A percentile compares a stretch with the other conserved stretches of the same genome.
phyloP scores from a whole-genome alignment of 2,113 vertebrate species.

The pig (Sus scrofa) region DNA sequence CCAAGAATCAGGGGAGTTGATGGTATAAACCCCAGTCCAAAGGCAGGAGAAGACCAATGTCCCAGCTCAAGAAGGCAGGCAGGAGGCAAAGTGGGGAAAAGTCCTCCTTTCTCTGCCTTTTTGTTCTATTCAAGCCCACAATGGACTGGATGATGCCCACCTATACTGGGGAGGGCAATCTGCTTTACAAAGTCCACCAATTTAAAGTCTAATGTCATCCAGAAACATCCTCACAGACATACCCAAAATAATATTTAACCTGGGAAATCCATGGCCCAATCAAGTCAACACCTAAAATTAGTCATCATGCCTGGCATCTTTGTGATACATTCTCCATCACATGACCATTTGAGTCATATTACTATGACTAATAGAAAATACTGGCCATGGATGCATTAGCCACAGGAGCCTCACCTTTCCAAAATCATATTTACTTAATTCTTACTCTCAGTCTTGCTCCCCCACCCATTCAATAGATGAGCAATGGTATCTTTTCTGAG shows the following conservation, averaged over 20 bases:
- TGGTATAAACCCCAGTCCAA: neutral
- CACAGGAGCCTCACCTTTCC: neutral
- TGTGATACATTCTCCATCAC: neutral
- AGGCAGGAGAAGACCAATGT: neutral
- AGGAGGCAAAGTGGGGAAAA: neutral
- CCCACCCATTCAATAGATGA: neutral
- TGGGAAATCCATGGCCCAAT: neutral
- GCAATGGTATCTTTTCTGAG: neutral
- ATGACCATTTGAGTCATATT: neutral
- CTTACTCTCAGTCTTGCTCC: neutral
- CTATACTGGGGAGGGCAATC: no score
- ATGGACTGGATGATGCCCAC: neutral
- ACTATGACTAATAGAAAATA: neutral
- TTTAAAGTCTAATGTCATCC: neutral
- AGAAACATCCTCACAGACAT: neutral
- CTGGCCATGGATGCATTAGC: neutral
- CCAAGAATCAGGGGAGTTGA: neutral
- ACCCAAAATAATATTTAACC: neutral
- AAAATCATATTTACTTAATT: neutral
- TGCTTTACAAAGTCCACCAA: neutral
- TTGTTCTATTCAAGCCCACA: neutral
- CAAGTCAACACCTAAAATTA: neutral
- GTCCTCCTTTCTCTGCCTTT: neutral
- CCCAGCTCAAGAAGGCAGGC: neutral
- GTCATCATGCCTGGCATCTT: neutral